phyloP scores from a whole-genome alignment of 2,888 invertebrate species.

The Microchrysa polita region DNA sequence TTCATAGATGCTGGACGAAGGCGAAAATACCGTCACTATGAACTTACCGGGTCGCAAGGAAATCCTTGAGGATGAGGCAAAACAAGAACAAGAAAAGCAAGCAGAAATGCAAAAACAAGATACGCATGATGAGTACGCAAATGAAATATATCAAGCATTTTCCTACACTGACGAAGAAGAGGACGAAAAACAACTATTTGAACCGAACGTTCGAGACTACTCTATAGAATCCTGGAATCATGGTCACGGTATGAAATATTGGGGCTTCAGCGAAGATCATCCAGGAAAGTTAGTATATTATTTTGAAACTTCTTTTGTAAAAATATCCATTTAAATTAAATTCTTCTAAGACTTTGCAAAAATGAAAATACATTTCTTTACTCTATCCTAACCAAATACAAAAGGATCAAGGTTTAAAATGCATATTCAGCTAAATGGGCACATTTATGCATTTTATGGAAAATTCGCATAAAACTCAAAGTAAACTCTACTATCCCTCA shows the following conservation, averaged over 20 bases:
- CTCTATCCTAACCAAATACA: neutral
- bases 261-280: conserved; percentile 67
- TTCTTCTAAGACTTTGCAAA: neutral
- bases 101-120: neutral
- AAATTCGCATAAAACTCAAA: neutral
- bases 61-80: neutral
- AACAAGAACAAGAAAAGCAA: neutral
- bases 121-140: conserved; percentile 11
- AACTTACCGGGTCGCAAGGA: conserved; percentile 59
- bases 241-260: conserved; percentile 72
- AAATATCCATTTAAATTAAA: no score
- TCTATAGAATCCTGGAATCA: conserved; percentile 73
- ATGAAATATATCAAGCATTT: neutral
- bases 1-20: conserved; percentile 72
- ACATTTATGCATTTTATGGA: neutral
- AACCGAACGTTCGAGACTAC: conserved; percentile 61
- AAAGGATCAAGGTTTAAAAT: neutral
- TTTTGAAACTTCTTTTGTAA: neutral
- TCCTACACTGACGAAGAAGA: neutral
- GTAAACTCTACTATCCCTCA: neutral
- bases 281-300: conserved; percentile 22
- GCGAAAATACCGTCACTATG: conserved; percentile 69
- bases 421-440: neutral
- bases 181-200: conserved; percentile 48
- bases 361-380: no score